Evolutionary conservation across 1,140 invertebrate species (phyloP).

Genomic region (Zaprionus africanus): DNA sequence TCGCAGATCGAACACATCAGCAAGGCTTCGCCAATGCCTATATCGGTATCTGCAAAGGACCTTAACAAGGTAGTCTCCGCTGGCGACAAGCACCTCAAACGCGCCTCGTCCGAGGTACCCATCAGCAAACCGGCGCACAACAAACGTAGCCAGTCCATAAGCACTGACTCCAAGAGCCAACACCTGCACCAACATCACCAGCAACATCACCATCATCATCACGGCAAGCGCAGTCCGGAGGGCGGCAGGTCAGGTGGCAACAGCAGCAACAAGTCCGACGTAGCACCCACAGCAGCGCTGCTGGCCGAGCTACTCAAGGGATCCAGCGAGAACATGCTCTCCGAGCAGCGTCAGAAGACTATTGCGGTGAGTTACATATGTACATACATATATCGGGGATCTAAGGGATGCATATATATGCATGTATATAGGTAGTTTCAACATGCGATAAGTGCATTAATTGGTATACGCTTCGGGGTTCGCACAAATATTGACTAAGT

Average conservation of each 20-base stretch:
- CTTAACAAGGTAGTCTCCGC: conserved; percentile 39
- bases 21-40: conserved; percentile 43
- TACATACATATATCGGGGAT: not conserved
- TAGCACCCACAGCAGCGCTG: conserved; percentile 88
- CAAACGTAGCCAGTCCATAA: conserved; percentile 73
- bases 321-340: conserved; percentile 89
- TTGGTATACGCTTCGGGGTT: not conserved
- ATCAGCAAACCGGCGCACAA: conserved; percentile 66
- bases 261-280: conserved; percentile 50
- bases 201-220: conserved; percentile 50
- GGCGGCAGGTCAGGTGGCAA: conserved; percentile 34
- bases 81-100: conserved; percentile 59
- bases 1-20: conserved; percentile 75
- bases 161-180: conserved; percentile 52
- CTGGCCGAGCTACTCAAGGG: conserved; percentile 90
- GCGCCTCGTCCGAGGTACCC: conserved; percentile 75
- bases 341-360: conserved; percentile 83
- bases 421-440: not conserved
- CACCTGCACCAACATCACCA: conserved; percentile 49
- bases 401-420: not conserved
- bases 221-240: conserved; percentile 67
- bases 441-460: not conserved
- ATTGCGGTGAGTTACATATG: conserved; percentile 68
- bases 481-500: not conserved
- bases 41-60: conserved; percentile 60